Conservation (phyloP, 2,797 vertebrate genomes). For the Myotis myotis region DNA sequence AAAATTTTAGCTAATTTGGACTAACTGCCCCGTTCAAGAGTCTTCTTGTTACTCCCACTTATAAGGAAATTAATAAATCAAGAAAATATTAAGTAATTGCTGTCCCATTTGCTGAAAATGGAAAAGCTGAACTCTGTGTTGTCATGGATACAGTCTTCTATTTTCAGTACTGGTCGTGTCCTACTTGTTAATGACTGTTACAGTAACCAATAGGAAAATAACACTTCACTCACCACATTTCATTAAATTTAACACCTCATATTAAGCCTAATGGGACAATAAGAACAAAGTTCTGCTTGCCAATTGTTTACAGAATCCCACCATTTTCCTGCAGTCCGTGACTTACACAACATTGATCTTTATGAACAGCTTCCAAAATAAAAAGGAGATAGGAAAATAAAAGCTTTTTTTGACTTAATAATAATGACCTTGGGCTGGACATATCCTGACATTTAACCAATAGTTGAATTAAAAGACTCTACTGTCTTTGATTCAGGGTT, state of each 20-base stretch:
- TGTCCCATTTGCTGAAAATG: constrained; percentile 76
- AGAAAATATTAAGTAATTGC: constrained; percentile 79
- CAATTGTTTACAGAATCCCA: constrained; percentile 71
- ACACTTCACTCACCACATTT: constrained; percentile 83
- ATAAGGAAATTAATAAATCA: constrained; percentile 74
- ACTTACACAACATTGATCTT: constrained; percentile 25
- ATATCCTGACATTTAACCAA: constrained; percentile 73
- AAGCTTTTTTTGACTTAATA: constrained; percentile 69
- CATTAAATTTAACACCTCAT: constrained; percentile 82
- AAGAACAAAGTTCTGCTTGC: constrained; percentile 74
- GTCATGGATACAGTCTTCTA: constrained; percentile 84
- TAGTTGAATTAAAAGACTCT: constrained; percentile 62
- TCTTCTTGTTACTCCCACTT: constrained; percentile 60
- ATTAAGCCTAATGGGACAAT: constrained; percentile 78
- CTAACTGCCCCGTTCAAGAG: constrained; percentile 59
- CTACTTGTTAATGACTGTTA: constrained; percentile 80
- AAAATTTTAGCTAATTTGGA: constrained; percentile 44
- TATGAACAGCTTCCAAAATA: constrained; percentile 52
- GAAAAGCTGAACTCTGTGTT: constrained; percentile 79
- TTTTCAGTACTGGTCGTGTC: constrained; percentile 78
- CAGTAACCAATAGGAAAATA: constrained; percentile 83
- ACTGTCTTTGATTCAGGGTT: constrained; percentile 72
- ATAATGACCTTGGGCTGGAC: constrained; percentile 64
- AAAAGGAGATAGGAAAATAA: constrained; percentile 66
- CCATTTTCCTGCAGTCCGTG: constrained; percentile 35